A percentile compares a stretch with the other conserved stretches of the same genome.
These are phyloP conservation scores for Myoxocephalus aenaeus DNA, from an alignment of 2,797 vertebrate genomes.

Conservation along the genomic window DNA sequence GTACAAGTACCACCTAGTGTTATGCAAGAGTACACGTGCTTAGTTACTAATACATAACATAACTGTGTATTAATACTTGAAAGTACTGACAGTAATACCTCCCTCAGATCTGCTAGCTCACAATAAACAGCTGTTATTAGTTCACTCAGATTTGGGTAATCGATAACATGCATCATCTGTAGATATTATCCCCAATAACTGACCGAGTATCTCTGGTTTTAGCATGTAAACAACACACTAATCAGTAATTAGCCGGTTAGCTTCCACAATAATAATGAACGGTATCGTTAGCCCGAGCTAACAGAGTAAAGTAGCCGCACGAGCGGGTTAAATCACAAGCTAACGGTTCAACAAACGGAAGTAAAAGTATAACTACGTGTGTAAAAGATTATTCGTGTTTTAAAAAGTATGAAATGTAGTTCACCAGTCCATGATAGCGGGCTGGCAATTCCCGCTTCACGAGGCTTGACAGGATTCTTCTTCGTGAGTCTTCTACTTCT, in stretches of 20 bases:
- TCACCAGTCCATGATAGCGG: constrained; percentile 73
- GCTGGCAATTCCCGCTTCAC: constrained; percentile 76
- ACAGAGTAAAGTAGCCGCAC: neutral
- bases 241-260: constrained; percentile 51
- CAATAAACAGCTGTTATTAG: neutral
- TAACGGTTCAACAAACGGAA: fast-evolving
- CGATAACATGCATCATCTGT: neutral
- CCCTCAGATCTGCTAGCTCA: neutral
- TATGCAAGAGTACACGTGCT: neutral
- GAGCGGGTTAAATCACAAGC: neutral
- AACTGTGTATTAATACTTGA: neutral
- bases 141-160: neutral
- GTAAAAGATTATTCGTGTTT: too few species aligned
- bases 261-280: constrained; percentile 14
- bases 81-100: neutral
- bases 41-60: neutral
- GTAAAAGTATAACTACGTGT: fast-evolving
- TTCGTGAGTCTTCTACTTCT: constrained; percentile 5
- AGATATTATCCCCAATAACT: neutral
- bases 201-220: neutral
- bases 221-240: constrained; percentile 34
- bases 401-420: fast-evolving
- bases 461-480: constrained; percentile 63
- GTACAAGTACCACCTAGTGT: neutral
- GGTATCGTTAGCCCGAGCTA: constrained; percentile 19